These are phyloP conservation scores for Drosophila peninsularis DNA, from an alignment of 2,888 invertebrate species.

Conservation along the genomic window DNA sequence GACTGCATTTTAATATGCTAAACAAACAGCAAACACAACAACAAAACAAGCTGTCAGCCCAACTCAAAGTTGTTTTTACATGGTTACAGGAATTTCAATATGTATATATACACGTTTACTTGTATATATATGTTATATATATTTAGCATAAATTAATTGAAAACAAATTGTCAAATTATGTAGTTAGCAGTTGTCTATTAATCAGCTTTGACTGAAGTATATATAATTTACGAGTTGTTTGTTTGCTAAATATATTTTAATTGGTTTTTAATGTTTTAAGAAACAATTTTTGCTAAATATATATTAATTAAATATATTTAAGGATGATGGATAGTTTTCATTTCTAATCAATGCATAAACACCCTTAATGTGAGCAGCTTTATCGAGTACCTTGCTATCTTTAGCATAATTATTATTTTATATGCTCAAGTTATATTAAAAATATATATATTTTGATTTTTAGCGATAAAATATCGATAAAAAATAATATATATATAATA, in stretches of 20 bases:
- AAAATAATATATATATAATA: neutral
- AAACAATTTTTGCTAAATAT: neutral
- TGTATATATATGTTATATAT: slow-evolving; percentile 7
- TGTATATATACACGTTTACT: neutral
- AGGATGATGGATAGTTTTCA: neutral
- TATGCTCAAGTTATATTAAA: too few species aligned
- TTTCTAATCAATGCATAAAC: too few species aligned
- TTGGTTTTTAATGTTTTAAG: neutral
- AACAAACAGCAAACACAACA: slow-evolving; percentile 22
- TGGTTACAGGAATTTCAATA: slow-evolving; percentile 12
- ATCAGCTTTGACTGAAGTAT: neutral
- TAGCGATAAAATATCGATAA: neutral
- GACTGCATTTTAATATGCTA: slow-evolving; percentile 48
- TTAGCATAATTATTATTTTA: neutral
- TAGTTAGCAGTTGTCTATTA: neutral
- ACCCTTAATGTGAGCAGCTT: neutral
- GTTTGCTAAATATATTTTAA: neutral
- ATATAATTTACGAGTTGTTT: neutral
- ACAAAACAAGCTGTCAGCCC: slow-evolving; percentile 32
- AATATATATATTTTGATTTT: neutral
- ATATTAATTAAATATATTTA: neutral
- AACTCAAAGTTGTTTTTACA: slow-evolving; percentile 24
- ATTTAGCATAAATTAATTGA: slow-evolving; percentile 25
- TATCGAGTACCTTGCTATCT: neutral
- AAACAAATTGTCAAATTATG: slow-evolving; percentile 6